Conservation (phyloP, 2,797 vertebrate genomes). For the Sparus aurata region DNA sequence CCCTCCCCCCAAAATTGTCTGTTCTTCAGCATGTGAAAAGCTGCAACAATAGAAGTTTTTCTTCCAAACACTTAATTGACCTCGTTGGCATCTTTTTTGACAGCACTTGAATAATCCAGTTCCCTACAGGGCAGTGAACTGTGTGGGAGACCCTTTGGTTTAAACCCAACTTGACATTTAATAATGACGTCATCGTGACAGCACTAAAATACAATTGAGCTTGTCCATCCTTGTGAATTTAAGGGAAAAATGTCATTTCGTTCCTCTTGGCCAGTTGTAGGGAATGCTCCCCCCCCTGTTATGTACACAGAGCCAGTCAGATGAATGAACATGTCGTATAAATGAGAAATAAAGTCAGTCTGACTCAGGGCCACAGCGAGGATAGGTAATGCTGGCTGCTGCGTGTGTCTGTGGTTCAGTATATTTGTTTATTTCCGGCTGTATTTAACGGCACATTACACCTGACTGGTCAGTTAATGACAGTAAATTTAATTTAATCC, state of each 20-base stretch:
- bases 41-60: neutral
- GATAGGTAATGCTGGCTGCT: constrained; percentile 20
- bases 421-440: constrained; percentile 32
- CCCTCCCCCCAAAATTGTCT: constrained; percentile 17
- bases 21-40: constrained; percentile 4
- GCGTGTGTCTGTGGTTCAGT: constrained; percentile 19
- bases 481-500: too few relatives aligned
- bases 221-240: constrained; percentile 47
- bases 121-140: neutral
- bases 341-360: constrained; percentile 22
- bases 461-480: constrained; percentile 10
- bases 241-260: constrained; percentile 36
- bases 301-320: constrained; percentile 35
- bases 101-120: constrained; percentile 32
- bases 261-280: constrained; percentile 48
- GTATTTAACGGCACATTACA: constrained; percentile 18
- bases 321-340: constrained; percentile 31
- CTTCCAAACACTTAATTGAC: neutral
- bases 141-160: constrained; percentile 5
- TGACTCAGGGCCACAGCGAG: constrained; percentile 11
- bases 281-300: constrained; percentile 18
- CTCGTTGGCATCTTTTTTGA: neutral
- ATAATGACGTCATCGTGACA: constrained; percentile 19
- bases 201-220: constrained; percentile 34
- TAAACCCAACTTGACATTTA: constrained; percentile 35